Percentiles rank a stretch among this genome's conserved stretches.
These are phyloP conservation scores for mouse (Mus musculus) DNA, from an alignment of 2,113 vertebrate genomes.

Conservation along the genomic window GRCm39 chr2:75186001-75186500, in stretches of 20 bases:
- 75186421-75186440: background rate
- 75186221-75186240: background rate
- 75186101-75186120: background rate
- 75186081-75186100: background rate
- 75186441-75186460: background rate
- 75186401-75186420: background rate
- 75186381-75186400: background rate
- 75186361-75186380: too few relatives aligned
- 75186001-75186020: background rate
- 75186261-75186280: background rate
- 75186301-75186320: background rate
- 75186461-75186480: background rate
- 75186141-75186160: background rate
- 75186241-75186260: background rate
- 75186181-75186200: background rate
- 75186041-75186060: background rate
- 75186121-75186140: too few relatives aligned
- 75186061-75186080: background rate
- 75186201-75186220: background rate
- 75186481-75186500: background rate
- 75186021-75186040: background rate
- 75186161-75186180: background rate
- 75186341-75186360: background rate
- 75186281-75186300: too few relatives aligned
- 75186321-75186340: too few relatives aligned